Conservation (phyloP, 2,888 invertebrate species). For the Macropis europaea region DNA sequence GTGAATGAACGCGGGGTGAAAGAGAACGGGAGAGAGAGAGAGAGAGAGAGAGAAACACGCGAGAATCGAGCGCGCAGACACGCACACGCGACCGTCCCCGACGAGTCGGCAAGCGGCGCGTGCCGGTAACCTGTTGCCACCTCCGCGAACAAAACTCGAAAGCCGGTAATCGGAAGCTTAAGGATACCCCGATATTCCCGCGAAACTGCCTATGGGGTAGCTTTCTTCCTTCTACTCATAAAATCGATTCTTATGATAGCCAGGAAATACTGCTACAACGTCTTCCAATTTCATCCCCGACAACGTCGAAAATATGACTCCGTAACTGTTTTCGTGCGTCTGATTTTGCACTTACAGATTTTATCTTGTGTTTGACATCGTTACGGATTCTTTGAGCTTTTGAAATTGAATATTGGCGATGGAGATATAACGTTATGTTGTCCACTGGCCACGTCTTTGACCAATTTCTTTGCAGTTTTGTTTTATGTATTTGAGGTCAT, state of each 20-base stretch:
- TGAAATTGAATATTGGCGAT: too few species aligned
- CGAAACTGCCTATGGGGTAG: constrained; percentile 23
- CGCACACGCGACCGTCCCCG: constrained; percentile 62
- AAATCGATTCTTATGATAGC: constrained; percentile 1
- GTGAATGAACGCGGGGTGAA: constrained; percentile 7
- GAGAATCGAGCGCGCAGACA: constrained; percentile 62
- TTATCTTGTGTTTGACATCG: too few species aligned
- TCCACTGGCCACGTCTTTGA: too few species aligned
- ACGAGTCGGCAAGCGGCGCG: constrained; percentile 62
- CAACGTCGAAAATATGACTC: too few species aligned
- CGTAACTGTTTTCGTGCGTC: too few species aligned
- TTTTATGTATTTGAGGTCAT: too few species aligned
- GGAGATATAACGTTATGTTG: too few species aligned
- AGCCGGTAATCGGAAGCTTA: constrained; percentile 66
- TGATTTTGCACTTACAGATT: too few species aligned
- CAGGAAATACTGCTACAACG: too few species aligned
- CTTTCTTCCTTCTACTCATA: neutral
- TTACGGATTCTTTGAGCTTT: too few species aligned
- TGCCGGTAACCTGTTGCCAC: constrained; percentile 67
- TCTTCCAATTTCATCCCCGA: too few species aligned
- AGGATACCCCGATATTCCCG: constrained; percentile 55
- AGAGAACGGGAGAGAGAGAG: neutral
- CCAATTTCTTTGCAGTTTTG: too few species aligned
- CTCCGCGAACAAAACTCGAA: constrained; percentile 61
- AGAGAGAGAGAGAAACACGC: constrained; percentile 48